phyloP scores from a whole-genome alignment of 2,113 vertebrate genomes.

The Cryptomyrus ogoouensis region DNA sequence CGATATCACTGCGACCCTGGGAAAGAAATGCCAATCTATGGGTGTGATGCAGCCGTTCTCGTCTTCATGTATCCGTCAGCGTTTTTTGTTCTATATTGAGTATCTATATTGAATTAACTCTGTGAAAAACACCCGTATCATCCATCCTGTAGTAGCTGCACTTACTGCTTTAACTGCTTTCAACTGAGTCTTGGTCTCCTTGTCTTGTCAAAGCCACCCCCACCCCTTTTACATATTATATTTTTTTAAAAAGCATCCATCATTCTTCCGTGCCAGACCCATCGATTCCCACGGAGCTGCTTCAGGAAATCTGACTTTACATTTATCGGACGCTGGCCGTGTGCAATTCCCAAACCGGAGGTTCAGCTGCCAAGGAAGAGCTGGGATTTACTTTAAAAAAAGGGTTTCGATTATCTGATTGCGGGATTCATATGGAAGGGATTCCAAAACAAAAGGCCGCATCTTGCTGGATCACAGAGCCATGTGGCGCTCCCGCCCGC shows the following conservation, averaged over 20 bases:
- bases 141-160: background rate
- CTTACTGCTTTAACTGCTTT: background rate
- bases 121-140: background rate
- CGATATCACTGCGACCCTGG: background rate
- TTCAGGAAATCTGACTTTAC: slow-evolving; percentile 7
- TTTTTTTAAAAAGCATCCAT: background rate
- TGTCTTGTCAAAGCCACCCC: background rate
- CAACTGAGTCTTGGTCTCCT: background rate
- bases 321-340: background rate
- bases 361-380: background rate
- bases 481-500: background rate
- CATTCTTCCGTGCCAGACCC: background rate
- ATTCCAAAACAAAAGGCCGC: background rate
- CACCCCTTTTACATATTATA: background rate
- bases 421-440: background rate
- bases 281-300: background rate
- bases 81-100: background rate
- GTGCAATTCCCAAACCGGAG: background rate
- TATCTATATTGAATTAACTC: background rate
- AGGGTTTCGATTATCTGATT: background rate
- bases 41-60: background rate
- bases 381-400: background rate
- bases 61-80: background rate
- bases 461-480: background rate
- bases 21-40: background rate